phyloP scores from a whole-genome alignment of 1,140 invertebrate genomes.

The Drosophila parvula region DNA sequence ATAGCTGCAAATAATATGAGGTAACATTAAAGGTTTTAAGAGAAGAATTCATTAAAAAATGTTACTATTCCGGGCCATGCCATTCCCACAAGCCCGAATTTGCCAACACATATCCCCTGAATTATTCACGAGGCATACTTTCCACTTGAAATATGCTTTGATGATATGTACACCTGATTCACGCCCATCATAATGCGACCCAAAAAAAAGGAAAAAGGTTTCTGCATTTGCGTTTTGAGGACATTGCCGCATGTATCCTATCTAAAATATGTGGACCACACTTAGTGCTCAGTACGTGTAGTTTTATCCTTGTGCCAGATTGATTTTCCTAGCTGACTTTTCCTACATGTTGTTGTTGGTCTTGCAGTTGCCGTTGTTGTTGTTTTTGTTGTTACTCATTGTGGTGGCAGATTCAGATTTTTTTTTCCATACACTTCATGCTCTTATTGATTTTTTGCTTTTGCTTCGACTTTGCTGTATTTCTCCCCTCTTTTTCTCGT shows the following conservation, averaged over 20 bases:
- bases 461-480: slow-evolving; percentile 4
- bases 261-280: slow-evolving; percentile 35
- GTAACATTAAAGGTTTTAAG: not conserved
- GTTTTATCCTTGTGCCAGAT: slow-evolving; percentile 76
- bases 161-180: slow-evolving; percentile 29
- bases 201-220: slow-evolving; percentile 14
- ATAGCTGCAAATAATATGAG: not conserved
- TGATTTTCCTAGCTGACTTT: slow-evolving; percentile 60
- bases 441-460: slow-evolving; percentile 63
- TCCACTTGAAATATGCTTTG: slow-evolving; percentile 22
- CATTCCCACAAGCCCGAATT: slow-evolving; percentile 1
- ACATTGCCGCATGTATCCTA: slow-evolving; percentile 22
- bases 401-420: slow-evolving; percentile 45
- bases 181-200: slow-evolving; percentile 26
- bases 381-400: slow-evolving; percentile 44
- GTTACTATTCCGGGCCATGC: not conserved
- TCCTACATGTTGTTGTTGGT: slow-evolving; percentile 2
- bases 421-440: slow-evolving; percentile 41
- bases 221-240: slow-evolving; percentile 32
- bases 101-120: slow-evolving; percentile 10
- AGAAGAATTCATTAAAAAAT: slow-evolving; percentile 1
- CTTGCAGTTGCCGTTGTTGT: not conserved
- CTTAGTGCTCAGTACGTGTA: slow-evolving; percentile 25
- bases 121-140: slow-evolving; percentile 34
- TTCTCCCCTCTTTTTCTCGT: slow-evolving; percentile 6